Evolutionary conservation across 2,113 vertebrate genomes (phyloP), one percentile per base, ranked within the genome.

Genomic region (Mungos mungo): DNA sequence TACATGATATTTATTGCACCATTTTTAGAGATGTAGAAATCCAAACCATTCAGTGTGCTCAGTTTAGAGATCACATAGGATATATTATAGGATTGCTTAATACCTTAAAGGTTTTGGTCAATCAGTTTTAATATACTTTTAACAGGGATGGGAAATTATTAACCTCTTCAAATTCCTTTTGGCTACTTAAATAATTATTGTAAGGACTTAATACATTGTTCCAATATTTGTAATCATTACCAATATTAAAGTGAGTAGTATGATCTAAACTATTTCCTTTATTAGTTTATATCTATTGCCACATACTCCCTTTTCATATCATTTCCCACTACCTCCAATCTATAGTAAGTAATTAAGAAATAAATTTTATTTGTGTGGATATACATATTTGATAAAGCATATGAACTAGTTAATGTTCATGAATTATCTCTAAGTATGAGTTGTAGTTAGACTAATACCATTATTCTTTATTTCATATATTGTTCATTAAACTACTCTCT

Each of bases 231-330:
- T 60, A 77, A 95, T 71, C 23, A 81, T 47, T 93, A 25, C 5
- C 4, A 16, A 38, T 91, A 88, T 54, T 54, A 85, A 97, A 93
- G 12, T 1, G 38, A 63, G 13, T 76, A 88, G 5, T 82, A 52
- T 86, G 6, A 76, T 65, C 47, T 94, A 82, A 92, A 88, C 3
- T 63, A 29, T 54, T 41, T 52, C 10, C 12, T 95, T 88, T 94
- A 97, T 92, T 92, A 95, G 69, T 88, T 91, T 88, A 13, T 82
- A 77, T 83, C 45, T 77, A 33, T 80, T 88, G 5, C 2, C 41
- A 38, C 11, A 79, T 50, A 29, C 11, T 81, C 2, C 31, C 1
- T 80, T 90, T 96, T 79, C n/a, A 57, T 93, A 60, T 66, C 2
- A 33, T 66, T 83, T 72, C 3, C 41, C 6, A 27, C 45, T 14